These are phyloP conservation scores for Sisyra nigra DNA, from an alignment of 2,888 invertebrate species.

Conservation along the genomic window DNA sequence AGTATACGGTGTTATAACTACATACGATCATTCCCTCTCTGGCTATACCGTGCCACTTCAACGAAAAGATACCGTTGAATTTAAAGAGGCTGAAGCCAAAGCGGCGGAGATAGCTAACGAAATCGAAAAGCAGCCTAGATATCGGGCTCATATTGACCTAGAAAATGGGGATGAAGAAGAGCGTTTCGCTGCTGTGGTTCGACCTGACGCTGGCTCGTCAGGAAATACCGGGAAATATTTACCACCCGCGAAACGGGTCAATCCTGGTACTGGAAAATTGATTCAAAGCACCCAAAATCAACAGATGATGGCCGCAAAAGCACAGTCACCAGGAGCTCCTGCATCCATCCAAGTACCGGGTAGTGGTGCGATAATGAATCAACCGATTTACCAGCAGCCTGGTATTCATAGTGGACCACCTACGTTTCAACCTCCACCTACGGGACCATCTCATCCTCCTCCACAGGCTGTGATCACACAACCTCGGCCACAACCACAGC, in stretches of 20 bases:
- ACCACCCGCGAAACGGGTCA: slow-evolving; percentile 63
- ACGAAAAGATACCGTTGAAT: slow-evolving; percentile 75
- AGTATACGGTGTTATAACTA: slow-evolving; percentile 82
- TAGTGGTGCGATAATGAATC: slow-evolving; percentile 6
- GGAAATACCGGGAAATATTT: slow-evolving; percentile 44
- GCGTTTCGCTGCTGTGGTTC: slow-evolving; percentile 67
- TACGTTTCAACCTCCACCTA: slow-evolving; percentile 8
- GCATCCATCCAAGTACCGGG: slow-evolving; percentile 17
- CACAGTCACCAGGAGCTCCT: slow-evolving; percentile 15
- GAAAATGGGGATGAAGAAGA: slow-evolving; percentile 92
- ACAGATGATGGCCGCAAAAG: slow-evolving; percentile 15
- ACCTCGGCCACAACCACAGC: slow-evolving; percentile 6
- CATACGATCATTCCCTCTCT: slow-evolving; percentile 79
- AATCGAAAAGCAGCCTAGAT: slow-evolving; percentile 74
- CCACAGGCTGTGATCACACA: slow-evolving; percentile 13
- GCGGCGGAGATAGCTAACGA: slow-evolving; percentile 85
- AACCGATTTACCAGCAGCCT: slow-evolving; percentile 9
- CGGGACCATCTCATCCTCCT: slow-evolving; percentile 12
- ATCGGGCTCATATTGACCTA: slow-evolving; percentile 65
- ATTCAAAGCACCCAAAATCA: slow-evolving; percentile 40
- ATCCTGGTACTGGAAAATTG: slow-evolving; percentile 41
- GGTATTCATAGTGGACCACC: slow-evolving; percentile 10
- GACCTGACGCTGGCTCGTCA: slow-evolving; percentile 29
- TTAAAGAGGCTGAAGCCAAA: slow-evolving; percentile 62
- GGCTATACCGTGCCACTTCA: slow-evolving; percentile 84